Evolutionary conservation across 2,113 vertebrate species (phyloP), one percentile per base, ranked within the genome.

Genomic region (Takifugu bimaculatus): DNA sequence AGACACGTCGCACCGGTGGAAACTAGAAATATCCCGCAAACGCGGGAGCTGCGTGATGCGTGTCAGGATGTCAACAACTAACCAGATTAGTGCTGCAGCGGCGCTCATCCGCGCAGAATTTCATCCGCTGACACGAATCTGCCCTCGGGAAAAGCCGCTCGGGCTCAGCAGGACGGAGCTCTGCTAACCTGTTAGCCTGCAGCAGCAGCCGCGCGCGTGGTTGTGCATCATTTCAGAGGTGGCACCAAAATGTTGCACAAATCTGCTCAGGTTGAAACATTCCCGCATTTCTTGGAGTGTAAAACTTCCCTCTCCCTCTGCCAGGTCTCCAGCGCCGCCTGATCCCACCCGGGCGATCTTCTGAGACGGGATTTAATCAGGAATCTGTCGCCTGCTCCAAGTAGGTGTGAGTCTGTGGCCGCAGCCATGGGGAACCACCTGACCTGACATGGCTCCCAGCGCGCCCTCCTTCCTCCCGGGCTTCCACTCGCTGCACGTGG

Each of bases 371-470:
- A 73, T 72, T 68, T 60, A 58, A 57, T 2, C 72, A 61, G 72
- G 83, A 74, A 3, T 6, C 75, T 80, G 77, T 82, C 71, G 55
- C 68, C 66, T 71, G 29, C 29, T 29, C 29, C 29, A 65, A 79
- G 78, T 63, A 60, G 82, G 83, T 76, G 80, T 79, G 80, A 88
- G 71, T 52, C 56, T 61, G 57, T 26, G 59, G 68, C 42, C 27
- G 68, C 57, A 20, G 59, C 64, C 72, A 95, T 96, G 94, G 94
- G 94, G 65, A 96, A 96, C 86, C 93, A 94, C 79, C 75, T 95
- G 77, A 93, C 93, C 0, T n/a, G 93, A 94, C 54, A 92, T 94
- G n/a, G 92, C 93, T 1, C 93, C 93, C 5, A 89, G 86, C 59
- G 79, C 88, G 5, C 72, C 92, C 0, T 54, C 52, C 52, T 94